phyloP scores from a whole-genome alignment of 1,140 invertebrate species.

The Trachymyrmex septentrionalis region DNA sequence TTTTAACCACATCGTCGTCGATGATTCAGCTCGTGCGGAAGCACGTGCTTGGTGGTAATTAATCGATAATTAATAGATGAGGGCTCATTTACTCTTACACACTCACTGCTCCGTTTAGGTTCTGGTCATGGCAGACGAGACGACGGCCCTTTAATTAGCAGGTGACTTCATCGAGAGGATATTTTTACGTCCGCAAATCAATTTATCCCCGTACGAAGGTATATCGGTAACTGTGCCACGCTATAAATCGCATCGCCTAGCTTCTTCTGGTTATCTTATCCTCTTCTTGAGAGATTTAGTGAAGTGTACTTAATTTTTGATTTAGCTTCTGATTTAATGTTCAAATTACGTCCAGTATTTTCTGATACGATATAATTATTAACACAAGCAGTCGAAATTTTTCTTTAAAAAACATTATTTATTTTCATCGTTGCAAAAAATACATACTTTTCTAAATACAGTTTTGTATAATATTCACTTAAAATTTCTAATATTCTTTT shows the following conservation, averaged over 20 bases:
- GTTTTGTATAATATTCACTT: background rate
- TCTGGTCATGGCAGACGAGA: constrained; percentile 40
- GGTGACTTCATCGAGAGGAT: constrained; percentile 42
- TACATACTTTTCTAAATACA: background rate
- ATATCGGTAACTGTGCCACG: constrained; percentile 62
- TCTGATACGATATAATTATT: background rate
- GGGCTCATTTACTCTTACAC: constrained; percentile 45
- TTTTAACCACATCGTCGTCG: constrained; percentile 57
- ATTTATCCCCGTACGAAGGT: constrained; percentile 52
- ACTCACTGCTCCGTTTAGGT: constrained; percentile 53
- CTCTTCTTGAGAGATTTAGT: constrained; percentile 13
- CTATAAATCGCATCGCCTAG: constrained; percentile 39
- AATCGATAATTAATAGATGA: constrained; percentile 55
- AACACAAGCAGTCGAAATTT: background rate
- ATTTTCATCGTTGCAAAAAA: background rate
- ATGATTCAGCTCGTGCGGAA: constrained; percentile 62
- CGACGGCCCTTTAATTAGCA: constrained; percentile 60
- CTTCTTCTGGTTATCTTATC: constrained; percentile 20
- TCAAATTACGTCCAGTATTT: background rate
- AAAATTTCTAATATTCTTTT: background rate
- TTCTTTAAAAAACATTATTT: background rate
- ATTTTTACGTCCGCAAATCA: constrained; percentile 61
- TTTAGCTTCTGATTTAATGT: background rate
- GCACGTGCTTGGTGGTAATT: constrained; percentile 57
- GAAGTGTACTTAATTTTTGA: background rate